Conservation (phyloP, 2,797 vertebrate genomes). For the Lophotriccus pileatus region DNA sequence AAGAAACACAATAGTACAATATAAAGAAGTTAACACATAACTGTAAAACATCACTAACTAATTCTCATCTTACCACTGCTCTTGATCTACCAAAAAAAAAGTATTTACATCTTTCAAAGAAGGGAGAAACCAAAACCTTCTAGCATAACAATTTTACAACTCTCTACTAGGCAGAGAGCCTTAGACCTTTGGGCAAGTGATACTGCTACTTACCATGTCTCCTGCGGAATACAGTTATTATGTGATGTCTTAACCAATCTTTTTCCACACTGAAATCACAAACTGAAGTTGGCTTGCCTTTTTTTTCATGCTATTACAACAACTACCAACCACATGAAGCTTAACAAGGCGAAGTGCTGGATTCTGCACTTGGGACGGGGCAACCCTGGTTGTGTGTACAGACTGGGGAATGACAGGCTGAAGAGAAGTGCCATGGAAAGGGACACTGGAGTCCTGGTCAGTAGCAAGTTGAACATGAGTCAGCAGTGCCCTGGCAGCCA, state of each 20-base stretch:
- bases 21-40: not conserved
- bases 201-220: not conserved
- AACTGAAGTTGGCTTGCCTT: not conserved
- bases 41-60: not conserved
- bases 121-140: not conserved
- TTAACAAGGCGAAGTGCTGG: not conserved
- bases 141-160: not conserved
- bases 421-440: not conserved
- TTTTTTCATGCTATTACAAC: not conserved
- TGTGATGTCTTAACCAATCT: not conserved
- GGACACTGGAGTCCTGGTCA: not conserved
- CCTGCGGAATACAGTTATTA: not conserved
- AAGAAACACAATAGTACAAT: not conserved
- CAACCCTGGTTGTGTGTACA: not conserved
- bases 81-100: not conserved
- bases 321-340: not conserved
- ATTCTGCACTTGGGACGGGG: not conserved
- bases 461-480: accelerated
- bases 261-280: not conserved
- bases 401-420: not conserved
- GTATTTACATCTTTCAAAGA: not conserved
- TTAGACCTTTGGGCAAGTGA: not conserved
- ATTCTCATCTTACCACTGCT: not conserved
- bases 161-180: not conserved
- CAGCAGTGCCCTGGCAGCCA: not conserved